Evolutionary conservation across 2,797 vertebrate species (phyloP), one percentile per base, ranked within the genome.

Genomic region (Denticeps clupeoides): DNA sequence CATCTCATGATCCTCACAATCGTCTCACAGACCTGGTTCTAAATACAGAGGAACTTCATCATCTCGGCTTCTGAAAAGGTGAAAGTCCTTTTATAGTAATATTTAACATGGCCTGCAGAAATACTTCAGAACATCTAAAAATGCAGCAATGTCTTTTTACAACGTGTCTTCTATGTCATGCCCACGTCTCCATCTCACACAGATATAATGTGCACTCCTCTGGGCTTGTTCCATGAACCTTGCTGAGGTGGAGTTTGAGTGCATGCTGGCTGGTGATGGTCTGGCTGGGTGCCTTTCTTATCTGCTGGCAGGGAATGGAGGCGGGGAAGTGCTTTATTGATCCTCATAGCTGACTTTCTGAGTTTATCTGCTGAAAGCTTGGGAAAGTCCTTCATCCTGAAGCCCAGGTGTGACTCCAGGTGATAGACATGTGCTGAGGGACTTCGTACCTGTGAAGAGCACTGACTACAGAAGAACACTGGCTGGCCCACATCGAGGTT

Each of bases 401-500:
- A 99, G 67, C 95, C 93, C 62, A 99, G 82, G 75, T 99, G 95
- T 27, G 91, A 89, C 74, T 99, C 95, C 58, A 99, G 88, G 79
- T 99, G 95, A 73, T 89, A 86, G 67, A 98, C 87, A 27, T 99
- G 98, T 0, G 92, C 91, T 35, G 92, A 88, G 50, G 92, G 91
- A 81, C 90, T 92, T 76, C 94, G 87, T 78, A 98, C 93, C 79
- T 98, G 95, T 2, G 90, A 93, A 22, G 93, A 89, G 60, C 95
- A 99, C 80, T 99, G 94, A 15, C 93, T 95, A 73, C 95, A 99
- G 84, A 93, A 98, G 82, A 99, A 99, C 71, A 91, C 82, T 0
- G 94, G 92, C 64, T 95, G 90, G 55, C 92, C 89, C 1, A 93
- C 96, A 79, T 99, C 92, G 70, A 97, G 73, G 75, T 98, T 95